Base-by-base conservation (phyloP, 2,888 invertebrate species). In the Silvanus unidentatus region DNA sequence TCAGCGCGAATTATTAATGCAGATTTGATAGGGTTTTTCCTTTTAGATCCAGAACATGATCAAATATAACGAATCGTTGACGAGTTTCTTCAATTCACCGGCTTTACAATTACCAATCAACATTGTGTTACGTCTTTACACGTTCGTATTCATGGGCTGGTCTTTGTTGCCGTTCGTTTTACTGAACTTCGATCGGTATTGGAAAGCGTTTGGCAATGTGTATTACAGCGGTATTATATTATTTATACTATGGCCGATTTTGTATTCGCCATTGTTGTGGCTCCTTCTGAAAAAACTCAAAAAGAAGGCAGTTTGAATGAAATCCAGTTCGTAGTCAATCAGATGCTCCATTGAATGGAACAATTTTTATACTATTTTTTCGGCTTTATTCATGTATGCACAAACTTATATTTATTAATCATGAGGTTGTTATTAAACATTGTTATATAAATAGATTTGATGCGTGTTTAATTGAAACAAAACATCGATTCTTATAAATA, bases 101-200 rank as follows among this genome's bases (percentile, higher is more conserved):
- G 43, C 58, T 0, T 59, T 75, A 0, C 75, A 75, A 43, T 63
- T 74, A 5, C 34, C 78, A 0, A 62, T 80, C 2, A 82, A 82
- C 66, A 56, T 80, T 0, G 28, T 86, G 2, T 70, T 86, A 0
- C 86, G 87, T 64, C 59, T 79, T 0, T 91, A 91, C 63, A 85
- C 89, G 0, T 78, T 86, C 35, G 75, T 88, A 6, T 88, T 86
- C 57, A 88, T 92, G 84, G 90, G 91, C 6, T 92, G 87, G 78
- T 85, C 86, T 57, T 70, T 91, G 35, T 73, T 81, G 8, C 85
- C 89, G 0, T 90, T 92, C 60, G 80, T 80, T 34, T 74, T 86
- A 2, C 77, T 91, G 49, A 81, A 81, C 2, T 84, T 77, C 55
- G 70, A 78, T 1, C 82, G 80, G 53, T 91, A 88, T 78, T 79